phyloP scores from a whole-genome alignment of 1,140 invertebrate species.

The Philopotamus ludificatus region DNA sequence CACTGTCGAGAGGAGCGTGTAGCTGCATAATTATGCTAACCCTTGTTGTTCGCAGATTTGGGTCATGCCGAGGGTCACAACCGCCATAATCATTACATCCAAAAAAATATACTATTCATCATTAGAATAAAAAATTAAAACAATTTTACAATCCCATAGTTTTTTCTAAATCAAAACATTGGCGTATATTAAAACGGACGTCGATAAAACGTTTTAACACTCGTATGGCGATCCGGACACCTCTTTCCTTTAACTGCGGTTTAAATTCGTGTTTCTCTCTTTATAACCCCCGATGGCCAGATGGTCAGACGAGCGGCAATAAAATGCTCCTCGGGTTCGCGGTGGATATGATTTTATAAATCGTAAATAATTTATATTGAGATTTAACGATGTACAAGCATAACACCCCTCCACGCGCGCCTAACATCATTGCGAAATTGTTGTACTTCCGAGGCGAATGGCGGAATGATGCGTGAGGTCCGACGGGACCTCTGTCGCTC shows the following conservation, averaged over 20 bases:
- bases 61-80: slow-evolving; percentile 3
- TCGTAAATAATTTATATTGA: slow-evolving; percentile 4
- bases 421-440: too few relatives aligned
- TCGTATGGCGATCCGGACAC: not conserved
- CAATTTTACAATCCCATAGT: too few relatives aligned
- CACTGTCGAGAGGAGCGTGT: slow-evolving; percentile 28
- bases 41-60: slow-evolving; percentile 1
- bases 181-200: not conserved
- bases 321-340: not conserved
- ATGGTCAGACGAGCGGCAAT: slow-evolving; percentile 1
- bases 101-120: not conserved
- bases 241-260: not conserved
- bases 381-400: not conserved
- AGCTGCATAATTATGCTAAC: slow-evolving; percentile 37
- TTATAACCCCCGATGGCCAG: not conserved
- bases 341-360: slow-evolving; percentile 7
- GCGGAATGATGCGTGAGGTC: too few relatives aligned
- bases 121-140: not conserved
- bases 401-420: too few relatives aligned
- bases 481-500: too few relatives aligned
- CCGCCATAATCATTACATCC: not conserved
- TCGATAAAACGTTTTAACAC: not conserved
- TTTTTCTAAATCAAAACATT: too few relatives aligned
- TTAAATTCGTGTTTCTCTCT: not conserved
- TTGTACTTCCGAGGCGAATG: too few relatives aligned